These are phyloP conservation scores for Caenorhabditis japonica DNA, from an alignment of 2,888 invertebrate species.

Conservation along the genomic window DNA sequence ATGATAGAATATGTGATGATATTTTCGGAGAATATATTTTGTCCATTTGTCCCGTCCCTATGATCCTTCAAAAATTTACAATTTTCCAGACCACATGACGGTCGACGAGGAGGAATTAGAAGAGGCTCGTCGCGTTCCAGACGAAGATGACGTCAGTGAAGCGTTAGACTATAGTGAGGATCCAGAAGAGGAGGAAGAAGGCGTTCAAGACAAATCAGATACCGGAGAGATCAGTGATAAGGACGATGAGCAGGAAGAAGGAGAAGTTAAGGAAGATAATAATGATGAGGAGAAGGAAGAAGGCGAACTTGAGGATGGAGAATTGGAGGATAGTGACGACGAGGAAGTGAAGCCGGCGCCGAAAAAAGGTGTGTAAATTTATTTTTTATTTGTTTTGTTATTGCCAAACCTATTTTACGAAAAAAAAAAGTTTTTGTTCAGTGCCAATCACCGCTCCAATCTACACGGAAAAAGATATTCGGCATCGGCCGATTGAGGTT, in stretches of 20 bases:
- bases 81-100: constrained; percentile 8
- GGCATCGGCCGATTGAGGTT: constrained; percentile 47
- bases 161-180: constrained; percentile 42
- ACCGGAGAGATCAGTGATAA: constrained; percentile 16
- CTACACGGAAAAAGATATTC: background rate
- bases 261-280: background rate
- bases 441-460: constrained; percentile 24
- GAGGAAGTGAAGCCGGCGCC: constrained; percentile 11
- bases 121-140: background rate
- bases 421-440: constrained; percentile 11
- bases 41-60: background rate
- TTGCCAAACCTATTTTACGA: background rate
- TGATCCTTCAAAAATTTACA: background rate
- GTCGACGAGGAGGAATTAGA: background rate
- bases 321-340: constrained; percentile 42
- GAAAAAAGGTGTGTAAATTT: constrained; percentile 18
- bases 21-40: background rate
- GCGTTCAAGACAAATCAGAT: background rate
- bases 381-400: too few relatives aligned
- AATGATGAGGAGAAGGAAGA: constrained; percentile 26
- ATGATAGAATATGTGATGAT: background rate
- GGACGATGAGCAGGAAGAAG: constrained; percentile 1
- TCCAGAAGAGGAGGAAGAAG: constrained; percentile 26
- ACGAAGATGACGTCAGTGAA: constrained; percentile 3
- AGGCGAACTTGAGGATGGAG: constrained; percentile 42